These are phyloP conservation scores for Anthopleura sola DNA, from an alignment of 64 coral and sea anemone genomes.

Conservation along the genomic window DNA sequence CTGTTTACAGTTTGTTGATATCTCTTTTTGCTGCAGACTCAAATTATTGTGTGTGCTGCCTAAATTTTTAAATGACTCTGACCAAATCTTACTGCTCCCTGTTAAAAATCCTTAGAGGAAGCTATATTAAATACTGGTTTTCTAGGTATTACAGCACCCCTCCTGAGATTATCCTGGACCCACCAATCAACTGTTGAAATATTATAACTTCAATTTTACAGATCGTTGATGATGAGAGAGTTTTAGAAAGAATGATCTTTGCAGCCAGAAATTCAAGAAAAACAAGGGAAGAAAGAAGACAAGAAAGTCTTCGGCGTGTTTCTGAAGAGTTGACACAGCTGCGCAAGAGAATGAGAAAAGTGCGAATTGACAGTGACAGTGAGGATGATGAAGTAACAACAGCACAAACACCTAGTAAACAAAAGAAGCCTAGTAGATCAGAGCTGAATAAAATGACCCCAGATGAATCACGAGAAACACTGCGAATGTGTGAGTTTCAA, in stretches of 20 bases:
- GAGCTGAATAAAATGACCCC: neutral
- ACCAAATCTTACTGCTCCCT: too few relatives aligned
- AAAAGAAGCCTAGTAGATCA: neutral
- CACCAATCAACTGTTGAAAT: neutral
- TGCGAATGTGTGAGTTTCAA: constrained; percentile 38
- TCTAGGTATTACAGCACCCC: too few relatives aligned
- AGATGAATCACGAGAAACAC: neutral
- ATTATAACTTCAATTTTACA: neutral
- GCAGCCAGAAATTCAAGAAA: constrained; percentile 37
- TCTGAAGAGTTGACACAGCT: constrained; percentile 48
- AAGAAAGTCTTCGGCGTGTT: constrained; percentile 52
- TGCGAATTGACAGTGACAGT: constrained; percentile 16
- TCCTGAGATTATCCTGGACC: too few relatives aligned
- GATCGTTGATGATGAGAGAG: constrained; percentile 65
- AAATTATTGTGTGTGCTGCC: too few relatives aligned
- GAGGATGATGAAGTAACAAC: neutral
- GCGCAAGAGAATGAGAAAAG: constrained; percentile 27
- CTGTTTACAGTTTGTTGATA: too few relatives aligned
- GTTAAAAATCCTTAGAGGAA: too few relatives aligned
- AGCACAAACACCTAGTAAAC: neutral
- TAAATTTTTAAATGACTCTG: too few relatives aligned
- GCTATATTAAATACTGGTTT: too few relatives aligned
- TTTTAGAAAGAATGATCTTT: constrained; percentile 52
- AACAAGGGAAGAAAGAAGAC: constrained; percentile 43
- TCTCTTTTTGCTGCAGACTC: too few relatives aligned